Percentiles rank a stretch among this genome's conserved stretches.
Evolutionary conservation across 2,797 vertebrate genomes (phyloP).

Genomic region (Crocidura indochinensis): DNA sequence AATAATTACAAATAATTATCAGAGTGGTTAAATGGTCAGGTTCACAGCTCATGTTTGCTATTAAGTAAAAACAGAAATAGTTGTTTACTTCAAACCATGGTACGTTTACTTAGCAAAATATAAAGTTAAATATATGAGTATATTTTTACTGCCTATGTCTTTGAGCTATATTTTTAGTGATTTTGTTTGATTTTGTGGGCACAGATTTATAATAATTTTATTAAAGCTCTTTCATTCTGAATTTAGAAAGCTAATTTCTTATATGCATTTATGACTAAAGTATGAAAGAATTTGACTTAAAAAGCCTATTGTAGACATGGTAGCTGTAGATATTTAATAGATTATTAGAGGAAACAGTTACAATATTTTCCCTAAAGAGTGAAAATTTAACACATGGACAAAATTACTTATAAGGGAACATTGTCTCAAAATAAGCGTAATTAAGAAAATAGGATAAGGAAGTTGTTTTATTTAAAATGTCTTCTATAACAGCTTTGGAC

Average conservation of each 20-base stretch:
- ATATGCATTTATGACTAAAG: slow-evolving; percentile 54
- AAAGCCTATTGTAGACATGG: neutral
- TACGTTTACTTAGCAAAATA: slow-evolving; percentile 26
- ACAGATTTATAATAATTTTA: neutral
- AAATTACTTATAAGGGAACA: neutral
- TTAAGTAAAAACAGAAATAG: slow-evolving; percentile 27
- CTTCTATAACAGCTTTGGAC: slow-evolving; percentile 29
- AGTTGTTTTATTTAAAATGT: neutral
- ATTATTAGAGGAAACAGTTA: neutral
- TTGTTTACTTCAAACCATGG: slow-evolving; percentile 34
- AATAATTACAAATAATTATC: neutral
- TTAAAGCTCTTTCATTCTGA: slow-evolving; percentile 52
- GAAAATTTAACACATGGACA: slow-evolving; percentile 19
- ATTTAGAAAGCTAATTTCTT: slow-evolving; percentile 42
- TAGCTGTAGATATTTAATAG: slow-evolving; percentile 34
- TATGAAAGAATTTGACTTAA: slow-evolving; percentile 11
- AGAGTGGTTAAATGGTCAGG: neutral
- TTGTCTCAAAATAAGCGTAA: slow-evolving; percentile 59
- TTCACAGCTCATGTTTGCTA: neutral
- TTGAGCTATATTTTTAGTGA: neutral
- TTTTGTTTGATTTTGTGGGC: neutral
- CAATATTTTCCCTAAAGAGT: slow-evolving; percentile 7
- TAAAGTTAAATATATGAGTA: slow-evolving; percentile 10
- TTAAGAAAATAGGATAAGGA: slow-evolving; percentile 29
- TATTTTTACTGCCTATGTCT: neutral